These are phyloP conservation scores for Chionomys nivalis DNA, from an alignment of 2,113 vertebrate species.

Conservation along the genomic window DNA sequence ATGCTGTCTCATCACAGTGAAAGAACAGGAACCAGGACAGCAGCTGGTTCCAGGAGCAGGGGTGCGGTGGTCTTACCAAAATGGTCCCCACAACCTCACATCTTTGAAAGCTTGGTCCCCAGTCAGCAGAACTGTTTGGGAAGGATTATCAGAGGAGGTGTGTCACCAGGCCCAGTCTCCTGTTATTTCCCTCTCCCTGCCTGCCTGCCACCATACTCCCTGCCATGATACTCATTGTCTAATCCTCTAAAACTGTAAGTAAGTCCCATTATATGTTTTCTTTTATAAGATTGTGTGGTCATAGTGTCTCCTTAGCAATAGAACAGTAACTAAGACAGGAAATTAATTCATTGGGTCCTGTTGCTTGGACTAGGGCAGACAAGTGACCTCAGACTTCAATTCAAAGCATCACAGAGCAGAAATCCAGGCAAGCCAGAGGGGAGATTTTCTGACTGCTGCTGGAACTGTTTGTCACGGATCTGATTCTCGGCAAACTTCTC, in stretches of 20 bases:
- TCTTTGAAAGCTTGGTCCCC: not conserved
- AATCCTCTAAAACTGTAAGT: not conserved
- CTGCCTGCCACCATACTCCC: not conserved
- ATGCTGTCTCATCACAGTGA: not conserved
- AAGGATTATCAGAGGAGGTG: not conserved
- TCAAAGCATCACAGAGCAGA: conserved; percentile 46
- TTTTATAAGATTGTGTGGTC: not conserved
- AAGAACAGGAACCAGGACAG: not conserved
- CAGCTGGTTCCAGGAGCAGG: not conserved
- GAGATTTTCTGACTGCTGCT: conserved; percentile 8
- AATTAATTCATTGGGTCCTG: not conserved
- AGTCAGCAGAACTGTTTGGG: not conserved
- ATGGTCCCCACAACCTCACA: not conserved
- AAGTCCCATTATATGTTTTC: not conserved
- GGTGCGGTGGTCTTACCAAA: not conserved
- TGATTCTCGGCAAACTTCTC: conserved; percentile 21
- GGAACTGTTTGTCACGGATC: not conserved
- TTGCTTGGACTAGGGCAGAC: not conserved
- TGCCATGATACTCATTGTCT: not conserved
- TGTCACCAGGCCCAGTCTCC: not conserved
- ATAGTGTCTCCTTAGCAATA: not conserved
- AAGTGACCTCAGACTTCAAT: conserved; percentile 55
- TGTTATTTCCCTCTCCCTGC: not conserved
- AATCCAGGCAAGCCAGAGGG: not conserved
- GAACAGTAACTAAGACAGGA: not conserved